Conservation (phyloP, 92 coral and sea anemone species). For the Blastomussa wellsi region DNA sequence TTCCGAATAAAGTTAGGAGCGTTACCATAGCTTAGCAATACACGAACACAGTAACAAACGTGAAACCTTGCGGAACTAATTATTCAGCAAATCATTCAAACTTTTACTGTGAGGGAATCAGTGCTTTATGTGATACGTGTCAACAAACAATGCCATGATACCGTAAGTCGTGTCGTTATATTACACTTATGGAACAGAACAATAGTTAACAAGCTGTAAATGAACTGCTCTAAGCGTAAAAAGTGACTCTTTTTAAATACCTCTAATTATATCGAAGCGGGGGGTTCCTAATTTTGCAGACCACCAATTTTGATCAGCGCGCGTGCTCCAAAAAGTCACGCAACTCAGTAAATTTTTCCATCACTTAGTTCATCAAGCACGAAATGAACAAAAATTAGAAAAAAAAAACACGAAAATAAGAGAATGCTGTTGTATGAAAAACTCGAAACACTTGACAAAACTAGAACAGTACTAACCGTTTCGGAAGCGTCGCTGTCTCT, state of each 20-base stretch:
- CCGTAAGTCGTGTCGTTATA: neutral
- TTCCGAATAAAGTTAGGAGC: too few species aligned
- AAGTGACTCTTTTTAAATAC: neutral
- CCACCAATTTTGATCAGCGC: neutral
- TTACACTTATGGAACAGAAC: slow-evolving; percentile 8
- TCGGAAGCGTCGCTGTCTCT: slow-evolving; percentile 26
- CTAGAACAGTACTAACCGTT: slow-evolving; percentile 18
- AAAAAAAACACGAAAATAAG: neutral
- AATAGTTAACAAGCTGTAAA: slow-evolving; percentile 5
- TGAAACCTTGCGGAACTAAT: slow-evolving; percentile 17
- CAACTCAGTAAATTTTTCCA: slow-evolving; percentile 25
- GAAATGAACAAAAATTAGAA: neutral
- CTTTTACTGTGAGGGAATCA: neutral
- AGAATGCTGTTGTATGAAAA: neutral
- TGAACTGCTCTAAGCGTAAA: neutral
- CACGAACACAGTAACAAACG: neutral
- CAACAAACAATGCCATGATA: slow-evolving; percentile 23
- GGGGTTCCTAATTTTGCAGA: neutral
- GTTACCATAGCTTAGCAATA: neutral
- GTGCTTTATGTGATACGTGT: neutral
- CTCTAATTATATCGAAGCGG: slow-evolving; percentile 1
- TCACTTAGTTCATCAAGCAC: slow-evolving; percentile 15
- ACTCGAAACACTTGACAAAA: neutral
- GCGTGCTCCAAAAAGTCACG: slow-evolving; percentile 20
- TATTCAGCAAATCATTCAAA: slow-evolving; percentile 15